Base-by-base conservation (phyloP, 2,113 vertebrate species). In the Ochotona curzoniae region DNA sequence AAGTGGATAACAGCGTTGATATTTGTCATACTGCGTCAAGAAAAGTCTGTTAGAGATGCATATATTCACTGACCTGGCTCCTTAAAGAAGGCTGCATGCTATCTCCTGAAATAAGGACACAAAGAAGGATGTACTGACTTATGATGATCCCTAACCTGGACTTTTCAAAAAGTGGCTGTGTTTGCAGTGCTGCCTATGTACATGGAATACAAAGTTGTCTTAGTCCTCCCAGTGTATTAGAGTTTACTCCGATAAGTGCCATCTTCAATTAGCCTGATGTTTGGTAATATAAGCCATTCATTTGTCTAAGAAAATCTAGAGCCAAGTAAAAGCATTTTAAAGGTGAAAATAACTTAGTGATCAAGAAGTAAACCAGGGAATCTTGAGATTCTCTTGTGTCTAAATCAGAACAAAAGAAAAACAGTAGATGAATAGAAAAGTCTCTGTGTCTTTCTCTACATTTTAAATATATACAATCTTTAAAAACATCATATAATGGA, bases 1-100 rank as follows among this genome's bases (percentile, higher is more conserved):
- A 80, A 12, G 61, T 57, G 54, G 44, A 30, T 32, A 69, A 60
- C 30, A 66, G 20, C 17, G 12, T 32, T 86, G 54, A 30, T 26
- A 54, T 87, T 54, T 81, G 61, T 91, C 86, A 87, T 80, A 75
- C 51, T 93, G 92, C 90, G 75, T 70, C 74, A 78, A 87, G 60
- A 26, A 49, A 76, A 23, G 4, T 92, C 61, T 88, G 32, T 83
- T 28, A 28, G 32, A 25, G 38, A 89, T 94, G 26, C 32, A 73
- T 35, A 23, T 13, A 17, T 71, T 66, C 61, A 75, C 89, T 66
- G 64, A 90, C 49, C 35, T 76, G 0, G 17, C 44, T 87, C 70
- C 66, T 70, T 75, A 90, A 26, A 18, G 61, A 86, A 93, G 10
- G 32, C 60, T 84, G 32, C 70, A 18, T 32, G 60, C 25, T 91